Evolutionary conservation across 2,113 vertebrate species (phyloP), one percentile per base, ranked within the genome.

Genomic region (Apodemus sylvaticus): DNA sequence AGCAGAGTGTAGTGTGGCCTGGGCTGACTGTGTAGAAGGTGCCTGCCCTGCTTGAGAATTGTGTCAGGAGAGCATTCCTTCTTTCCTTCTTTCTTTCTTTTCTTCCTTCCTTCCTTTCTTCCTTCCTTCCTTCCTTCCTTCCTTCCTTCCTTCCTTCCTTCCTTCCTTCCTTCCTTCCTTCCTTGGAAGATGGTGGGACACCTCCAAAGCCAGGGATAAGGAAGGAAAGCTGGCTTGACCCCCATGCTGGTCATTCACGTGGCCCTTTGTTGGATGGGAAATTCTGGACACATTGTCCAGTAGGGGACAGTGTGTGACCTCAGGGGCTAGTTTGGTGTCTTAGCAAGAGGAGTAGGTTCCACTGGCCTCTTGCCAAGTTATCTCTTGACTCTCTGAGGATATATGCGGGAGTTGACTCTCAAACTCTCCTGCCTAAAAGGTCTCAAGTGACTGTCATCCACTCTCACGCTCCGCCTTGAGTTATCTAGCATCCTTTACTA

Each of bases 141-240:
- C 51, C 55, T 4, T 58, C 55, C 55, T 17, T 58, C 55, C 60
- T 19, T 62, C 22, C 58, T 5, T 60, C 58, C 58, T 20, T 60
- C 19, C 17, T 13, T 55, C 53, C 53, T 13, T 55, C 53, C 53
- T 17, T 58, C 13, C 55, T 17, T 22, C 58, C 26, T 22, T 89
- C 60, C 45, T 78, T 45, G 82, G 45, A 89, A 83, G 51, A 14
- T 70, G 89, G 26, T 83, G 34, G 22, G 53, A 68, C 93, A 95
- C 91, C 93, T 94, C 97, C 82, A 53, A 82, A 78, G 73, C 68
- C 60, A 31, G 55, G 71, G 71, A 79, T 51, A 76, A 90, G 71
- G 62, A 94, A 62, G 58, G 31, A 94, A 71, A 60, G 7, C 29
- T 53, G 7, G 3, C 39, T 45, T 66, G 68, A 31, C 24, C 45